A percentile compares a stretch with the other conserved stretches of the same genome.
Conservation (phyloP, 2,888 invertebrate genomes). For the Argynnis bischoffii region DNA sequence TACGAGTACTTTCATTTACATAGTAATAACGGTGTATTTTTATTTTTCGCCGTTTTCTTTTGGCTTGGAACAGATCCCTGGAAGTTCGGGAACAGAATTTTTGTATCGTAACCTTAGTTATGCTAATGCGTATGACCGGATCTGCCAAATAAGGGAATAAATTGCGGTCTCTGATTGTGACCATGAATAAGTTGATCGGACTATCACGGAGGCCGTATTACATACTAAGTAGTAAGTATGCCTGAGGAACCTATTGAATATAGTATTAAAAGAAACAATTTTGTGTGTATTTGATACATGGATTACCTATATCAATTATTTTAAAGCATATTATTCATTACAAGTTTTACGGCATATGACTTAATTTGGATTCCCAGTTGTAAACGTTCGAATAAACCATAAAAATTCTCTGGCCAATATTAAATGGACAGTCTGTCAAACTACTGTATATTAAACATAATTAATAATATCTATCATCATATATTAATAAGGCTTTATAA, state of each 20-base stretch:
- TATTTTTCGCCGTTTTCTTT: slow-evolving; percentile 28
- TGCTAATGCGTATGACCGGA: slow-evolving; percentile 56
- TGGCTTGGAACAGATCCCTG: slow-evolving; percentile 28
- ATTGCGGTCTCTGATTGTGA: slow-evolving; percentile 51
- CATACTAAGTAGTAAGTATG: slow-evolving; percentile 28
- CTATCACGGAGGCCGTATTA: slow-evolving; percentile 38
- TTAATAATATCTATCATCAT: too few species aligned
- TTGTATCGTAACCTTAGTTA: slow-evolving; percentile 58
- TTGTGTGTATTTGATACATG: neutral
- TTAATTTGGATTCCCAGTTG: too few species aligned
- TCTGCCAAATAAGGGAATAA: slow-evolving; percentile 52
- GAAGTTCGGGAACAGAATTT: slow-evolving; percentile 44
- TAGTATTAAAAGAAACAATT: neutral
- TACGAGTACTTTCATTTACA: neutral
- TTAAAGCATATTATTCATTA: too few species aligned
- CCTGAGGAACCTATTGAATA: slow-evolving; percentile 4
- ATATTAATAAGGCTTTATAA: neutral
- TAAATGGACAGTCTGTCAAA: too few species aligned
- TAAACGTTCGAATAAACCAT: too few species aligned
- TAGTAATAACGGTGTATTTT: neutral
- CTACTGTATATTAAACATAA: too few species aligned
- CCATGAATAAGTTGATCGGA: slow-evolving; percentile 54
- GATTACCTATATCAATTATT: too few species aligned
- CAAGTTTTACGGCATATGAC: too few species aligned
- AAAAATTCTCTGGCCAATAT: too few species aligned